phyloP scores from a whole-genome alignment of 2,113 vertebrate species.

The Sylvietta virens region DNA sequence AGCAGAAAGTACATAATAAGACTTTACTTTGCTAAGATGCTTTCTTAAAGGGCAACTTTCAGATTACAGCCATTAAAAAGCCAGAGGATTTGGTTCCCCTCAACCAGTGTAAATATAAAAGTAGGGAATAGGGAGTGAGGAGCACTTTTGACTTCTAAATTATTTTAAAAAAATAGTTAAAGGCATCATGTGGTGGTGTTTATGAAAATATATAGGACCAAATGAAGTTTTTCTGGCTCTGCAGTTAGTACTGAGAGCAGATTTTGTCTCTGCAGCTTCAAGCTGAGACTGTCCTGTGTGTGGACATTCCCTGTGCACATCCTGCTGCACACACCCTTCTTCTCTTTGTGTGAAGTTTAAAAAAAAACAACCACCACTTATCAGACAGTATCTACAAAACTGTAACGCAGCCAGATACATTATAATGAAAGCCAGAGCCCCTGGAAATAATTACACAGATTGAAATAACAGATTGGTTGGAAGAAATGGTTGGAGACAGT shows the following conservation, averaged over 20 bases:
- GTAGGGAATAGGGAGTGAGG: neutral
- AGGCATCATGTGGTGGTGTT: neutral
- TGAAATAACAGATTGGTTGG: conserved; percentile 60
- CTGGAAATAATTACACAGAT: conserved; percentile 63
- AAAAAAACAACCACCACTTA: neutral
- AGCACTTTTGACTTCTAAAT: neutral
- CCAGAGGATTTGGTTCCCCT: neutral
- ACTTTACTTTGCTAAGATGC: neutral
- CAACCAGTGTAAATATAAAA: neutral
- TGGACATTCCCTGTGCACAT: neutral
- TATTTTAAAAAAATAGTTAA: neutral
- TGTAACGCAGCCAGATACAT: conserved; percentile 17
- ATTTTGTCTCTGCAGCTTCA: neutral
- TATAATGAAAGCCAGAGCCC: conserved; percentile 58
- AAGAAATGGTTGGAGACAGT: conserved; percentile 43
- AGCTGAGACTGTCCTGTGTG: neutral
- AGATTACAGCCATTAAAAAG: neutral
- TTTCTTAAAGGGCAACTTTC: neutral
- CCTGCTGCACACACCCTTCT: neutral
- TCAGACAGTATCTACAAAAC: conserved; percentile 14
- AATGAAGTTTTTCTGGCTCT: neutral
- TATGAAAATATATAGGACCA: neutral
- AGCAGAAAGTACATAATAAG: neutral
- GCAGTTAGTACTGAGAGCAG: neutral
- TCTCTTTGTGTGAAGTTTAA: neutral